Percentiles rank a stretch among this genome's conserved stretches.
These are phyloP conservation scores for Eupeodes luniger DNA, from an alignment of 2,888 invertebrate genomes.

Conservation along the genomic window DNA sequence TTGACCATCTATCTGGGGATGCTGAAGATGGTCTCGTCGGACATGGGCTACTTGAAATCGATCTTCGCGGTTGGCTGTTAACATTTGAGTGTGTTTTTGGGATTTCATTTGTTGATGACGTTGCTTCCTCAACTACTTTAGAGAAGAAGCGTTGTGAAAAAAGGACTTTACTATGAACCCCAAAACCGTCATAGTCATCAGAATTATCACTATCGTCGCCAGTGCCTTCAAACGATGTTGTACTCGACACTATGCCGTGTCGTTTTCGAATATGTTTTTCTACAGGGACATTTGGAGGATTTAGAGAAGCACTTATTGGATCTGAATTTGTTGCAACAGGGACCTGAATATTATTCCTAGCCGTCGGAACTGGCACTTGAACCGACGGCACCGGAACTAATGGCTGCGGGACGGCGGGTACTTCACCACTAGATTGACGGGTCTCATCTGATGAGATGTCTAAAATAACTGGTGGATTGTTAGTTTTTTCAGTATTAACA, in stretches of 20 bases:
- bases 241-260: conserved; percentile 61
- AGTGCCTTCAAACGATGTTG: conserved; percentile 40
- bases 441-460: conserved; percentile 47
- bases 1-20: conserved; percentile 31
- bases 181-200: conserved; percentile 43
- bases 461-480: conserved; percentile 22
- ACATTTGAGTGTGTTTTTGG: conserved; percentile 38
- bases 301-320: neutral
- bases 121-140: conserved; percentile 68
- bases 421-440: neutral
- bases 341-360: neutral
- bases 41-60: conserved; percentile 56
- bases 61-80: conserved; percentile 6
- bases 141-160: conserved; percentile 4
- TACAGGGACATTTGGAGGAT: neutral
- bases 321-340: neutral
- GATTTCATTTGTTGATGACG: conserved; percentile 59
- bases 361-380: neutral
- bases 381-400: no score
- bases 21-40: conserved; percentile 40
- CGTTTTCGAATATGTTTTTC: conserved; percentile 15
- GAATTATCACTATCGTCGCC: conserved; percentile 28
- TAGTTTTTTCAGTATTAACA: neutral
- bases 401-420: neutral
- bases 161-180: neutral